These are phyloP conservation scores for Acinonyx jubatus DNA, from an alignment of 2,113 vertebrate species.

Conservation along the genomic window DNA sequence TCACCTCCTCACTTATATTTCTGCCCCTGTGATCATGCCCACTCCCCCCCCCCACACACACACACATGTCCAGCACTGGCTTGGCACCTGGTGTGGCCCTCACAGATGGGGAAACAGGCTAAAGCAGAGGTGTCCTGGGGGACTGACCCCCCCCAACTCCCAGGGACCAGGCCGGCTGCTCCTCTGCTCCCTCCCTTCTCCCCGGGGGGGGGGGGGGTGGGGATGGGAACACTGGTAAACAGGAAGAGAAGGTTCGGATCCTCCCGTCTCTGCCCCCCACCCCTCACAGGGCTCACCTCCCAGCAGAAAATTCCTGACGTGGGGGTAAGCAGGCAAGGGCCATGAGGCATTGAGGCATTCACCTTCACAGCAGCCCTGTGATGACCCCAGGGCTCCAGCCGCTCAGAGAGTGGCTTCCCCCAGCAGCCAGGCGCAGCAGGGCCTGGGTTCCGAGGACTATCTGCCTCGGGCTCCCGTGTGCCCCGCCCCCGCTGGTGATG, in stretches of 20 bases:
- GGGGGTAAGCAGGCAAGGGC: not conserved
- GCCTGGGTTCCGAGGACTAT: not conserved
- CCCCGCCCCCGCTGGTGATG: too few relatives aligned
- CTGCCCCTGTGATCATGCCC: not conserved
- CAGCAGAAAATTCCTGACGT: not conserved
- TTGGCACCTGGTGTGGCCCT: not conserved
- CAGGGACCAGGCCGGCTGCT: not conserved
- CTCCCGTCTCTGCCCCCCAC: not conserved
- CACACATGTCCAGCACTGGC: rapidly evolving
- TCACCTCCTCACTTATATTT: too few relatives aligned
- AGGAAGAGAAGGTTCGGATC: not conserved
- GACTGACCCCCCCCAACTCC: too few relatives aligned
- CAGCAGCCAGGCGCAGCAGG: not conserved
- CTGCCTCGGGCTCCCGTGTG: rapidly evolving
- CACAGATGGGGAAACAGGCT: not conserved
- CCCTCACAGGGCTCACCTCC: not conserved
- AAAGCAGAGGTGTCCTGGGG: too few relatives aligned
- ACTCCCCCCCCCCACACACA: rapidly evolving
- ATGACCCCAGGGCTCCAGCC: not conserved
- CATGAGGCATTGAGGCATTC: not conserved
- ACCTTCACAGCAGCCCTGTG: not conserved
- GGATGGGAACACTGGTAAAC: not conserved
- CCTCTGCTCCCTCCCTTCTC: not conserved
- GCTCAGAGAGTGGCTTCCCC: not conserved
- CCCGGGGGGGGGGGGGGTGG: not conserved